Conservation (phyloP, 1,140 invertebrate species). For the Lepidurus arcticus region DNA sequence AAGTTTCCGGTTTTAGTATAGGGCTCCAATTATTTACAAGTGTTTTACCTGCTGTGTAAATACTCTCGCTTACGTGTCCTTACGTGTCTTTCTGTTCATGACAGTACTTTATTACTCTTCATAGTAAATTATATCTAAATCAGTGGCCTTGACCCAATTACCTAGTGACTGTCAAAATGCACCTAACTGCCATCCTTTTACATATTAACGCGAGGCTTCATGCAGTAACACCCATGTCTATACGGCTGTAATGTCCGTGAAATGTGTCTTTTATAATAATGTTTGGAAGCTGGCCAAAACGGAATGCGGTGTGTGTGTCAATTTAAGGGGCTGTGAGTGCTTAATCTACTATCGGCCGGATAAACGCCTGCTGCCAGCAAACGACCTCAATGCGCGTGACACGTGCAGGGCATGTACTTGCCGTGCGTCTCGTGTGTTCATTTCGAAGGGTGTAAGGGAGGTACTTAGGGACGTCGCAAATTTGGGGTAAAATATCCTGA, state of each 20-base stretch:
- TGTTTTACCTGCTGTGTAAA: no score
- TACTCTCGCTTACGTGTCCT: no score
- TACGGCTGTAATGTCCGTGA: background rate
- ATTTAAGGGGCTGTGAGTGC: background rate
- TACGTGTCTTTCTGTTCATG: no score
- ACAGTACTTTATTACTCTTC: no score
- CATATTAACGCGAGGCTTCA: no score
- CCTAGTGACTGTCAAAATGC: no score
- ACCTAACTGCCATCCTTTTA: no score
- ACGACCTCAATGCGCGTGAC: background rate
- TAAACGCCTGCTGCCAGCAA: background rate
- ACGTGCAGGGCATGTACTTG: background rate
- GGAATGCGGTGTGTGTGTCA: background rate
- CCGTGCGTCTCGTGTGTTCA: background rate
- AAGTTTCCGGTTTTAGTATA: no score
- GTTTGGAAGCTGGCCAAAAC: background rate
- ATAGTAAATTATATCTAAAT: no score
- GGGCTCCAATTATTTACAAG: no score
- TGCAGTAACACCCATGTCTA: no score
- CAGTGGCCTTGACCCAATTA: no score
- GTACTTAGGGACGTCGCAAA: background rate
- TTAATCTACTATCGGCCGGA: background rate
- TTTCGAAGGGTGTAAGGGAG: background rate
- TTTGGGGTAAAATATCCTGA: constrained; percentile 12
- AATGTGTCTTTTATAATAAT: constrained; percentile 2